Evolutionary conservation across 2,113 vertebrate genomes (phyloP).

Genomic region (Siphamia tubifer): DNA sequence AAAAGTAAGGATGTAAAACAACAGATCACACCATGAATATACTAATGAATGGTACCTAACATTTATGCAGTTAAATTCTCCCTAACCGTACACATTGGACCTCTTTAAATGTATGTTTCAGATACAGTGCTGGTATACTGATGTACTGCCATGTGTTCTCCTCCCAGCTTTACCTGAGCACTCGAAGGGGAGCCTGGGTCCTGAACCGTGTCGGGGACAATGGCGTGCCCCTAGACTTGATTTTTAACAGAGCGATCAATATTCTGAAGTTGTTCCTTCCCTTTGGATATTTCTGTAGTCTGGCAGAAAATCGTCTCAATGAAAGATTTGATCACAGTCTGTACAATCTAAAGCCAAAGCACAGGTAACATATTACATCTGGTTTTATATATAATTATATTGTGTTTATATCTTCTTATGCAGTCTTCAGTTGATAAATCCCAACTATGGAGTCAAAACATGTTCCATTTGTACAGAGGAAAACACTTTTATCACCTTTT

Average conservation of each 20-base stretch:
- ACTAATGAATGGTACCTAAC: no score
- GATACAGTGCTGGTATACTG: not conserved
- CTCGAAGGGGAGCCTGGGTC: slow-evolving; percentile 88
- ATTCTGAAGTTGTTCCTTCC: slow-evolving; percentile 79
- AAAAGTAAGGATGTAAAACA: no score
- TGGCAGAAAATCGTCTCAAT: slow-evolving; percentile 70
- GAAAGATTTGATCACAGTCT: slow-evolving; percentile 81
- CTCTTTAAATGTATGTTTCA: no score
- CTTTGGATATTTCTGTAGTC: not conserved
- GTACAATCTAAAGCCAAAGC: slow-evolving; percentile 84
- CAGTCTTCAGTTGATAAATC: no score
- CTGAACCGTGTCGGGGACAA: slow-evolving; percentile 82
- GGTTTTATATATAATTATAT: not conserved
- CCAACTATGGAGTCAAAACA: no score
- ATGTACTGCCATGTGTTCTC: not conserved
- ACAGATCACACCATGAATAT: no score
- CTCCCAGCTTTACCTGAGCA: slow-evolving; percentile 91
- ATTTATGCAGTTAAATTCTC: no score
- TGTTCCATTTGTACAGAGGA: no score
- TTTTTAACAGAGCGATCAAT: slow-evolving; percentile 54
- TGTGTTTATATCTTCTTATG: no score
- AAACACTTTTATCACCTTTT: no score
- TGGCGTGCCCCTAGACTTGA: slow-evolving; percentile 83
- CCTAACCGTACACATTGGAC: no score
- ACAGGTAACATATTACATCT: slow-evolving; percentile 75